These are phyloP conservation scores for Rhadinocentrus ornatus DNA, from an alignment of 2,797 vertebrate genomes.

Conservation along the genomic window DNA sequence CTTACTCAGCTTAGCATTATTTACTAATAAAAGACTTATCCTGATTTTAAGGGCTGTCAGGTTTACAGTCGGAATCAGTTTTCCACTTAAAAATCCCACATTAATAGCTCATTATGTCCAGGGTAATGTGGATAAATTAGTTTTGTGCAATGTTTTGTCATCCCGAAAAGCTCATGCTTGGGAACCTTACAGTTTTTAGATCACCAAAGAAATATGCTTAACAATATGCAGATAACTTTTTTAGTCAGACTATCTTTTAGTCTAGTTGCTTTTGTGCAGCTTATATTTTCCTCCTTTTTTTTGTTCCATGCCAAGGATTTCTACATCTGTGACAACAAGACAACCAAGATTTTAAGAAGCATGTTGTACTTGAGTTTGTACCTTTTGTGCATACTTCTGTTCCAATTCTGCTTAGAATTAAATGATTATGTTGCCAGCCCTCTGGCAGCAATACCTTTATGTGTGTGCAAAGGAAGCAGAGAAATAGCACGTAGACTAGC, in stretches of 20 bases:
- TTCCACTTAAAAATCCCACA: constrained; percentile 21
- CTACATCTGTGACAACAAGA: constrained; percentile 77
- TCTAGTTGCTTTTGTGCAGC: constrained; percentile 27
- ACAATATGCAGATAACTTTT: constrained; percentile 26
- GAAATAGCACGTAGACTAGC: constrained; percentile 56
- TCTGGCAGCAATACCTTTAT: constrained; percentile 39
- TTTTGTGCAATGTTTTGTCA: constrained; percentile 15
- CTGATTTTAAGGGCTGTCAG: constrained; percentile 39
- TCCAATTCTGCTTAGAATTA: constrained; percentile 65
- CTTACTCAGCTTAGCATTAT: constrained; percentile 25
- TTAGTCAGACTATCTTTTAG: neutral
- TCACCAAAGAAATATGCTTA: neutral
- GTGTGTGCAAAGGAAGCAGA: constrained; percentile 27
- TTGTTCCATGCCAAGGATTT: constrained; percentile 5
- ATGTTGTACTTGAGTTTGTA: constrained; percentile 71
- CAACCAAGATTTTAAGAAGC: constrained; percentile 66
- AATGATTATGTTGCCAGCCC: constrained; percentile 66
- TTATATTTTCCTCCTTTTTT: neutral
- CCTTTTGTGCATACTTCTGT: constrained; percentile 57
- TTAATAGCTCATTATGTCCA: constrained; percentile 25
- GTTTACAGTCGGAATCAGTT: constrained; percentile 38
- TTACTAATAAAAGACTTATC: constrained; percentile 29
- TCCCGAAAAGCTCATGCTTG: constrained; percentile 3
- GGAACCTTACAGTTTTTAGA: constrained; percentile 1
- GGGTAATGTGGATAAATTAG: constrained; percentile 18